Evolutionary conservation across 2,888 invertebrate genomes (phyloP).

Genomic region (Apeira syringaria): DNA sequence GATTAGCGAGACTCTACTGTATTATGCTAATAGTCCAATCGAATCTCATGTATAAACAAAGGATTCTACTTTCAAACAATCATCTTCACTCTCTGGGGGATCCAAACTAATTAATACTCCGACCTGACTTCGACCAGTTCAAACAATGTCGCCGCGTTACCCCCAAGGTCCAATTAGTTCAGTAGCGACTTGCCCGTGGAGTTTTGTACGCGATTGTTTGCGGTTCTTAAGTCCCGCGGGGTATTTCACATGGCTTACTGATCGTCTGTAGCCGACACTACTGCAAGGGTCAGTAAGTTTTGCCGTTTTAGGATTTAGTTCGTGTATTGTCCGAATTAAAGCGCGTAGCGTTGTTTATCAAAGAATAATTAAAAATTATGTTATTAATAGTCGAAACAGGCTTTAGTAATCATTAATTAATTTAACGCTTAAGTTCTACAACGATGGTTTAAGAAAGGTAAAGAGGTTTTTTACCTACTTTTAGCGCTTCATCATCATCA

Average conservation of each 20-base stretch:
- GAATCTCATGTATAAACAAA: too few relatives aligned
- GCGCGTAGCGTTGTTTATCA: too few relatives aligned
- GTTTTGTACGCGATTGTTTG: conserved; percentile 22
- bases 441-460: too few relatives aligned
- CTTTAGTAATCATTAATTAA: too few relatives aligned
- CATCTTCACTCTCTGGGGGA: conserved; percentile 30
- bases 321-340: too few relatives aligned
- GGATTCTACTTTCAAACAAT: conserved; percentile 41
- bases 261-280: background rate
- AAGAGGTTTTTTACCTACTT: too few relatives aligned
- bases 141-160: conserved; percentile 47
- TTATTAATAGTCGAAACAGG: too few relatives aligned
- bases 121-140: conserved; percentile 48
- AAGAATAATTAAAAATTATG: too few relatives aligned
- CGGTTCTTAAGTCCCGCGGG: conserved; percentile 18
- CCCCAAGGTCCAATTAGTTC: conserved; percentile 54
- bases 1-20: too few relatives aligned
- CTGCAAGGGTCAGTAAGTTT: background rate
- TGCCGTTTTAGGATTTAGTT: too few relatives aligned
- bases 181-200: conserved; percentile 21
- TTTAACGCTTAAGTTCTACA: too few relatives aligned
- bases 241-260: conserved; percentile 1
- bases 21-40: background rate
- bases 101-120: conserved; percentile 55
- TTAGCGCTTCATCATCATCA: too few relatives aligned